Percentiles rank a stretch among this genome's conserved stretches.
Conservation (phyloP, 2,113 vertebrate species). For the Thamnaconus septentrionalis region DNA sequence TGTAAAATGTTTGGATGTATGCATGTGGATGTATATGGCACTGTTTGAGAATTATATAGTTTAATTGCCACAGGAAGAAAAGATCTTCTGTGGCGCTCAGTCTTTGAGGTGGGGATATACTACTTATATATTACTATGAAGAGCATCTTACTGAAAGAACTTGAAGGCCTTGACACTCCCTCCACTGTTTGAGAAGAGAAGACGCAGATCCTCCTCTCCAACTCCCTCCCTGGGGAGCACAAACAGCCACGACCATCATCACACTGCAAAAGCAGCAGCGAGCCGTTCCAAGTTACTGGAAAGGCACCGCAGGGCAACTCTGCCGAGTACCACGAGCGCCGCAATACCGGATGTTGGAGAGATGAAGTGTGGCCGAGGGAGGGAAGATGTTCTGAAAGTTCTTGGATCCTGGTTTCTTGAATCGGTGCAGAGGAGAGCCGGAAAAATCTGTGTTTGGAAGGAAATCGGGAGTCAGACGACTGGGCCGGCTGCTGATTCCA, state of each 20-base stretch:
- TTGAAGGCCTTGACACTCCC: constrained; percentile 95
- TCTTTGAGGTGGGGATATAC: too few species aligned
- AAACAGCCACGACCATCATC: constrained; percentile 4
- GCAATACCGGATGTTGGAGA: constrained; percentile 92
- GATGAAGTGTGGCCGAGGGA: constrained; percentile 93
- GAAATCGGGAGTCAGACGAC: too few species aligned
- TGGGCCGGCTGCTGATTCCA: too few species aligned
- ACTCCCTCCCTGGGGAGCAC: constrained; percentile 81
- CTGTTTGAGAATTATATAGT: too few species aligned
- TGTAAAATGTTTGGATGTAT: too few species aligned
- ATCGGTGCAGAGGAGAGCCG: constrained; percentile 94
- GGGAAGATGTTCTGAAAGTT: constrained; percentile 99
- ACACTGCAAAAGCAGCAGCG: background rate
- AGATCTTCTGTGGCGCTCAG: too few species aligned
- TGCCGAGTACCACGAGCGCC: too few species aligned
- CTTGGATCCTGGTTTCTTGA: constrained; percentile 97
- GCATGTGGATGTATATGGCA: too few species aligned
- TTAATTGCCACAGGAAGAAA: too few species aligned
- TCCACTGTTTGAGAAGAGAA: constrained; percentile 86
- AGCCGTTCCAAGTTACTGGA: background rate
- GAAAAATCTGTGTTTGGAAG: constrained; percentile 78
- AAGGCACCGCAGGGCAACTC: too few species aligned
- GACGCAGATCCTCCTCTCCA: constrained; percentile 89
- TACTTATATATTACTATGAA: background rate
- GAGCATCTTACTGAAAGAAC: constrained; percentile 92